These are phyloP conservation scores for Tribolium madens DNA, from an alignment of 1,140 invertebrate genomes.

Conservation along the genomic window DNA sequence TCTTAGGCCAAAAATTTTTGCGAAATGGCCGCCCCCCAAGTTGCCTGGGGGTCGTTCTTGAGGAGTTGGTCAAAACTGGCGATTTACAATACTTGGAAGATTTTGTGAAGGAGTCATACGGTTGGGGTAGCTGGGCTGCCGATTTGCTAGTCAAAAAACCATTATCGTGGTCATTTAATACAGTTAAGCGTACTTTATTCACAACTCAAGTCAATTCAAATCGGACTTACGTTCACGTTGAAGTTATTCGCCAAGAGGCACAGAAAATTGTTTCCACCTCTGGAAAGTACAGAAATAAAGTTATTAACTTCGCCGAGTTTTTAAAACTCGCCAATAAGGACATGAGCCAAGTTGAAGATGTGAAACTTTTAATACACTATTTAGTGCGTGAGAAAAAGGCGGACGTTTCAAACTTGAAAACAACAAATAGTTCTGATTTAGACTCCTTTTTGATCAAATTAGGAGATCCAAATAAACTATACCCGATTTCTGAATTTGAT, in stretches of 20 bases:
- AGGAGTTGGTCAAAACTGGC: slow-evolving; percentile 63
- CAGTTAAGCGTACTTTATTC: slow-evolving; percentile 61
- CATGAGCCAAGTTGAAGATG: slow-evolving; percentile 46
- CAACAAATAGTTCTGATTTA: slow-evolving; percentile 24
- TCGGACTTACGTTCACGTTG: slow-evolving; percentile 54
- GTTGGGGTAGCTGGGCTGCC: slow-evolving; percentile 64
- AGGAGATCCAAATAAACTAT: slow-evolving; percentile 47
- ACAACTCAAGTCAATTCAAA: slow-evolving; percentile 36
- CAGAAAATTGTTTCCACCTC: slow-evolving; percentile 50
- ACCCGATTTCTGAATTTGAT: slow-evolving; percentile 61
- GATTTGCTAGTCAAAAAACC: slow-evolving; percentile 63
- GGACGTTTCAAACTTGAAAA: slow-evolving; percentile 44
- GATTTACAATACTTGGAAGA: slow-evolving; percentile 59
- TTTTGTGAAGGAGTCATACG: slow-evolving; percentile 58
- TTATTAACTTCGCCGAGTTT: slow-evolving; percentile 57
- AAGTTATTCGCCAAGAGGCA: slow-evolving; percentile 53
- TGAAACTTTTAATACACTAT: slow-evolving; percentile 59
- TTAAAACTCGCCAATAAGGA: slow-evolving; percentile 48
- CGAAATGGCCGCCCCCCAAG: slow-evolving; percentile 64
- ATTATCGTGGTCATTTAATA: slow-evolving; percentile 63
- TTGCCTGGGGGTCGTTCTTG: slow-evolving; percentile 64
- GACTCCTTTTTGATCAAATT: slow-evolving; percentile 61
- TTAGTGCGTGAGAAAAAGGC: slow-evolving; percentile 55
- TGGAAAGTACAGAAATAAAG: slow-evolving; percentile 57
- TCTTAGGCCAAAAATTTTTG: slow-evolving; percentile 64